Evolutionary conservation across 2,888 invertebrate species (phyloP).

Genomic region (Anthophora plumipes): DNA sequence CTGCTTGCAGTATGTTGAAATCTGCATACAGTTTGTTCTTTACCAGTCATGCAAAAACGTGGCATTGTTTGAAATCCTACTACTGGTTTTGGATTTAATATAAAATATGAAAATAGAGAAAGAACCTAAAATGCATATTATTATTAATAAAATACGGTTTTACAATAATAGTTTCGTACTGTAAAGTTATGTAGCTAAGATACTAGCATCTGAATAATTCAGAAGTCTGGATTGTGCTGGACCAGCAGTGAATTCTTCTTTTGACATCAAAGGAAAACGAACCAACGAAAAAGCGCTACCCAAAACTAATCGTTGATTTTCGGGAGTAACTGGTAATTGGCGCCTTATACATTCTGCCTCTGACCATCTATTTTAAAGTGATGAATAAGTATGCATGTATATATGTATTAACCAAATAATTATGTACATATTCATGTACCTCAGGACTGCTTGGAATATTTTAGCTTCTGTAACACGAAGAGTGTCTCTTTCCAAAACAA

Average conservation of each 20-base stretch:
- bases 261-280: constrained; percentile 93
- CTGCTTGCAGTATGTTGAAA: constrained; percentile 92
- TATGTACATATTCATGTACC: constrained; percentile 75
- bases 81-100: constrained; percentile 91
- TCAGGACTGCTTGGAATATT: constrained; percentile 90
- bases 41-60: constrained; percentile 91
- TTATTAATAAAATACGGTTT: background rate
- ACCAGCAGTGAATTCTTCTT: constrained; percentile 93
- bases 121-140: constrained; percentile 85
- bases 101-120: constrained; percentile 89
- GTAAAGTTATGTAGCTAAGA: background rate
- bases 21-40: constrained; percentile 90
- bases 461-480: constrained; percentile 91
- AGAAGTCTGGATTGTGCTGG: constrained; percentile 91
- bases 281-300: constrained; percentile 90
- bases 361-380: constrained; percentile 87
- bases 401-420: background rate
- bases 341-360: constrained; percentile 90
- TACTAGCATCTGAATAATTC: constrained; percentile 88
- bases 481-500: constrained; percentile 91
- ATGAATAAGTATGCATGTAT: constrained; percentile 26
- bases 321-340: constrained; percentile 88
- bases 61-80: constrained; percentile 90
- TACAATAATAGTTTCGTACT: background rate
- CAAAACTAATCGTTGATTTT: constrained; percentile 89